Base-by-base conservation (phyloP, 2,113 vertebrate species). In the Numida meleagris region DNA sequence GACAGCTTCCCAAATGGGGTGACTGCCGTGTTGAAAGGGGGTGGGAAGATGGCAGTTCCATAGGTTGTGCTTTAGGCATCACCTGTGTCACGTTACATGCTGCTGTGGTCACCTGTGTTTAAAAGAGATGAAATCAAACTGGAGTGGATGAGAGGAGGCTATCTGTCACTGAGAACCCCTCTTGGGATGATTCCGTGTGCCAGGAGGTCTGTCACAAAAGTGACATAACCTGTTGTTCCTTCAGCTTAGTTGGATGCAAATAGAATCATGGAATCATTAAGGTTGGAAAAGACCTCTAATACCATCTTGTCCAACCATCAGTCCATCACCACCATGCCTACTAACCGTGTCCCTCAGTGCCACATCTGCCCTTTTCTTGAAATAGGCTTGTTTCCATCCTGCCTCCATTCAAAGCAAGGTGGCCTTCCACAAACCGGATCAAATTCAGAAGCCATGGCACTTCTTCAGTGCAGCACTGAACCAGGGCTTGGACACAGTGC, bases 401-500 rank as follows among this genome's bases (percentile, higher is more conserved):
- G 15, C 40, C 25, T 73, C 24, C 0, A 0, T 88, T 82, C 57
- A 40, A 40, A 72, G 48, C 31, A 82, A 17, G 4, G 9, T 53
- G 53, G 7, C 6, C 25, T 2, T 59, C 65, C 62, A 45, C 34
- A 73, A 40, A 11, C 10, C 40, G 40, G n/a, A 34, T 74, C 25
- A 34, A 72, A 57, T 68, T 87, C 40, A 0, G 14, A 77, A 84
- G 19, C 38, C 0, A 0, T 70, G 55, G 23, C 45, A 4, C 12
- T n/a, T 40, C 76, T 66, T 75, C 80, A 19, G 2, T 8, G 59
- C 40, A 74, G 42, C 45, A 68, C 86, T 78, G 61, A 63, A n/a
- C 59, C 81, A 53, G 42, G 71, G n/a, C 57, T 77, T 16, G 36
- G 6, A 29, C n/a, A 76, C 10, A 63, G 70, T 40, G 8, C 46